These are phyloP conservation scores for Rhizomys pruinosus DNA, from an alignment of 2,113 vertebrate species.

Conservation along the genomic window DNA sequence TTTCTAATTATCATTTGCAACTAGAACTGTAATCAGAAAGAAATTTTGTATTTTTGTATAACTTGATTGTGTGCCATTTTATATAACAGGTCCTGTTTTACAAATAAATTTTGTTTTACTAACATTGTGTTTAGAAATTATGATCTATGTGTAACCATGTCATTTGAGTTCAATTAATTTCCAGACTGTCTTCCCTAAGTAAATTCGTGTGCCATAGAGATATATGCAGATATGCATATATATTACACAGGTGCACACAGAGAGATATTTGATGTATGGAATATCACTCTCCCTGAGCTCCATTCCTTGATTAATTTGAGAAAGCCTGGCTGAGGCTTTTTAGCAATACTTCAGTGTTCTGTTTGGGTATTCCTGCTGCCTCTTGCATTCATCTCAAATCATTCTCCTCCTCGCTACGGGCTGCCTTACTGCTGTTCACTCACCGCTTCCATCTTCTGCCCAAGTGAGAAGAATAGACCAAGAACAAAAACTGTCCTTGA, in stretches of 20 bases:
- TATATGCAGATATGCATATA: constrained; percentile 62
- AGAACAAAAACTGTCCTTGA: constrained; percentile 67
- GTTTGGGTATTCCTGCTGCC: constrained; percentile 64
- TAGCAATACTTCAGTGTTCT: constrained; percentile 63
- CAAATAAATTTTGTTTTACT: constrained; percentile 88
- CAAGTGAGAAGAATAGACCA: constrained; percentile 75
- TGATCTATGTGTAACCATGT: constrained; percentile 85
- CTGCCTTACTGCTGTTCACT: constrained; percentile 52
- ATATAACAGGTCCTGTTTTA: constrained; percentile 88
- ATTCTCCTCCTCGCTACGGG: constrained; percentile 65
- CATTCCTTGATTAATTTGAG: constrained; percentile 61
- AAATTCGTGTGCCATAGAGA: constrained; percentile 67
- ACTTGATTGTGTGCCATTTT: constrained; percentile 89
- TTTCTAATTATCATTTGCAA: constrained; percentile 86
- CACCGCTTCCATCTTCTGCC: constrained; percentile 68
- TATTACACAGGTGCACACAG: constrained; percentile 46
- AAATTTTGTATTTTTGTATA: constrained; percentile 91
- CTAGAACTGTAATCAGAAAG: constrained; percentile 86
- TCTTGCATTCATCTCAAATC: constrained; percentile 65
- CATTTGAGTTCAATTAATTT: constrained; percentile 79
- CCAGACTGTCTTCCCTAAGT: constrained; percentile 74
- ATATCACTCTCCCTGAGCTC: constrained; percentile 69
- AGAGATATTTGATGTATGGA: constrained; percentile 53
- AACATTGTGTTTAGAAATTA: constrained; percentile 86
- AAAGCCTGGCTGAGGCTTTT: constrained; percentile 55